These are phyloP conservation scores for Acrocephalus kingi DNA, from an alignment of 2,113 vertebrate species.

Conservation along the genomic window DNA sequence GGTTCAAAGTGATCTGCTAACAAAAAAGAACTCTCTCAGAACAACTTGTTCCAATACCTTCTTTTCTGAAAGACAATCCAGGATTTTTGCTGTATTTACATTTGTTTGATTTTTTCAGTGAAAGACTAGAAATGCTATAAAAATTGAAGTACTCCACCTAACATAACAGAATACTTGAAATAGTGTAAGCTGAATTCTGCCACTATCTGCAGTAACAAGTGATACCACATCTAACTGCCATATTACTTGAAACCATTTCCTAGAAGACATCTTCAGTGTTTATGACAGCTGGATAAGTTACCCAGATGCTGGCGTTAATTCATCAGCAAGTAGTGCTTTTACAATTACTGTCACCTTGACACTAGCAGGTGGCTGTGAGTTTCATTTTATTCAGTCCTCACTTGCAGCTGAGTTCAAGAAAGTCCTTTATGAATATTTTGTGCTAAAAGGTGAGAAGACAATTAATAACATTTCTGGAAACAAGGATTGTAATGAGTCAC, in stretches of 20 bases:
- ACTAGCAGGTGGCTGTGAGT: not conserved
- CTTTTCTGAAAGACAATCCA: not conserved
- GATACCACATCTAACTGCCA: not conserved
- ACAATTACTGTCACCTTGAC: not conserved
- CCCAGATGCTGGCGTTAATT: not conserved
- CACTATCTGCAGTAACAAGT: not conserved
- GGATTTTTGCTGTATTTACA: not conserved
- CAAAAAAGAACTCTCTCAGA: conserved; percentile 28
- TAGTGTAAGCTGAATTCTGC: not conserved
- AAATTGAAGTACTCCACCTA: not conserved
- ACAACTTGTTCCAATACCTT: not conserved
- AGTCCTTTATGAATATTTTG: not conserved
- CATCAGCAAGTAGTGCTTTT: not conserved
- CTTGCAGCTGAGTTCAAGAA: not conserved
- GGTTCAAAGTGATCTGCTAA: conserved; percentile 27
- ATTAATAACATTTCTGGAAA: not conserved
- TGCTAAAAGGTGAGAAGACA: not conserved
- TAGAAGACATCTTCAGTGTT: not conserved
- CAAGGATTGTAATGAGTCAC: not conserved
- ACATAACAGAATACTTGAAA: not conserved
- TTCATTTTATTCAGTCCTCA: not conserved
- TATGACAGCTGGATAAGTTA: not conserved
- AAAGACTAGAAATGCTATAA: not conserved
- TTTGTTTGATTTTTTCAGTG: not conserved
- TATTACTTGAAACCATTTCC: not conserved